Percentiles rank a stretch among this genome's conserved stretches.
Evolutionary conservation across 2,113 vertebrate genomes (phyloP).

Genomic region (Dinomys branickii): DNA sequence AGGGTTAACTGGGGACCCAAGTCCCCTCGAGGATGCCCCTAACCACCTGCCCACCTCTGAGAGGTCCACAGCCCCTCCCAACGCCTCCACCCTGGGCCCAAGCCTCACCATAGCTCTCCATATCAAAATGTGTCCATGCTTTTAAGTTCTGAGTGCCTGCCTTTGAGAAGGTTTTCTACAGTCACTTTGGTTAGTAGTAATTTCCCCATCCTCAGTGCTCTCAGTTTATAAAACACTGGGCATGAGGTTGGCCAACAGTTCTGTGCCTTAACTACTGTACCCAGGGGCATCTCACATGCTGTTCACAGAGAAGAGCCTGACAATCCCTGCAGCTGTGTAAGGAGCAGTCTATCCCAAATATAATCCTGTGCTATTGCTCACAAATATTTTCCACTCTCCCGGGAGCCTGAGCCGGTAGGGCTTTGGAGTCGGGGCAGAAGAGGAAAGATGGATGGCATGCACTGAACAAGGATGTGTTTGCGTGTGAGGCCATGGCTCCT

Average conservation of each 20-base stretch:
- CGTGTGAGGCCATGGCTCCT: neutral
- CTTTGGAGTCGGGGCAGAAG: neutral
- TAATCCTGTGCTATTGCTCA: neutral
- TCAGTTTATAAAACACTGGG: neutral
- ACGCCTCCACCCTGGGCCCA: neutral
- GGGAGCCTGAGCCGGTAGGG: neutral
- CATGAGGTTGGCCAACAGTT: neutral
- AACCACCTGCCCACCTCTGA: neutral
- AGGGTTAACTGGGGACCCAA: neutral
- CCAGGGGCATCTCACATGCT: neutral
- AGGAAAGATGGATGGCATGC: neutral
- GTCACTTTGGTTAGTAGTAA: neutral
- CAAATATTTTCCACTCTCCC: neutral
- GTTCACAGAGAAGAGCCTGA: neutral
- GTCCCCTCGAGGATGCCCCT: no score
- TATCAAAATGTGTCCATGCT: neutral
- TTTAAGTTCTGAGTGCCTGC: neutral
- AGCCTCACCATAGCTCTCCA: neutral
- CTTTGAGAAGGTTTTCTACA: neutral
- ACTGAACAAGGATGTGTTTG: no score
- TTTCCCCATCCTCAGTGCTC: neutral
- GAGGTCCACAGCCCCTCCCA: no score
- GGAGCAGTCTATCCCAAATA: neutral
- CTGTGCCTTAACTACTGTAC: neutral
- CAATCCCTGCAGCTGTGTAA: neutral